Base-by-base conservation (phyloP, 1,140 invertebrate genomes). In the Maniola jurtina region DNA sequence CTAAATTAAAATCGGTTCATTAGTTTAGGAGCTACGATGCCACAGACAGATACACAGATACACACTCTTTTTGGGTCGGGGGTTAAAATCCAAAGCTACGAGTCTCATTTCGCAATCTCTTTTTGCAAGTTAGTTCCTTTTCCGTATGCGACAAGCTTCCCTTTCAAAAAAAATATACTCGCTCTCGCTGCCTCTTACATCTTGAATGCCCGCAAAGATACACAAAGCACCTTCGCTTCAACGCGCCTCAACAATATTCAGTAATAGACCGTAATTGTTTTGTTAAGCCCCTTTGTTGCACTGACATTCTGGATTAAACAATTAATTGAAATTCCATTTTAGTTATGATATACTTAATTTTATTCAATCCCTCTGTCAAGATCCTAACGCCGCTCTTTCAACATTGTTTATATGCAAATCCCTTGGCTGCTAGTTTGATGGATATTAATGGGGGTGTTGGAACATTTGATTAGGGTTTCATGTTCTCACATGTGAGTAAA, bases 191-290 rank as follows among this genome's bases (percentile, higher is more conserved):
- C n/a, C 62, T 54, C 69, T 68, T 54, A 34, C 66, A 54, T 47
- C 66, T 66, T 64, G 15, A 62, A 50, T 64, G 40, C 50, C 33
- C 38, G 40, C 63, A 61, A 62, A 60, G 45, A 58, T 73, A 67
- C 42, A 80, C 76, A 80, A 82, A 79, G 72, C 71, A 68, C 45
- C 40, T 59, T 63, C 72, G 71, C 73, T 71, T 66, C 66, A 61
- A 78, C 80, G 77, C 77, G 66, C 62, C 36, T 59, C 40, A 76
- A 82, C 73, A 79, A 79, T 79, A 77, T 79, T 69, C 72, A 66
- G 71, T 78, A 80, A 79, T 76, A 83, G 71, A 80, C 68, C 73
- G 68, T 80, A 80, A 79, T 77, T 83, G 79, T 83, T 82, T 78
- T 82, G 76, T 77, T 78, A 65, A 71, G 67, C 52, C 73, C 77